These are phyloP conservation scores for Ennomos erosarius DNA, from an alignment of 2,888 invertebrate species.

Conservation along the genomic window DNA sequence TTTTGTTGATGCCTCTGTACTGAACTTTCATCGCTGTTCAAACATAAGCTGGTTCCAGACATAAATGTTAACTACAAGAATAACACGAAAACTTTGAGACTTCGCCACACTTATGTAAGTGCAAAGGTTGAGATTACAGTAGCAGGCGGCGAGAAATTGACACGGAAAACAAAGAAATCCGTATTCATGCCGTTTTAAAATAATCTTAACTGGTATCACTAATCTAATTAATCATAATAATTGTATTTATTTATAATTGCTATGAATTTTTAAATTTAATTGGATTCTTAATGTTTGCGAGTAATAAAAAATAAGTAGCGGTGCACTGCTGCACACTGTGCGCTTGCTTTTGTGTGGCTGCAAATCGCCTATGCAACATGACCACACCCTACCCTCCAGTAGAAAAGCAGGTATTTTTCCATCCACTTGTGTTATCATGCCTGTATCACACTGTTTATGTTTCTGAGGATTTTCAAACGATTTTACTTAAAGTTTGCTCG, in stretches of 20 bases:
- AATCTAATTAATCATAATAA: too few relatives aligned
- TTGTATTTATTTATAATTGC: too few relatives aligned
- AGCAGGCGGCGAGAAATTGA: neutral
- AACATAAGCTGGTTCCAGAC: slow-evolving; percentile 17
- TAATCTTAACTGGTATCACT: too few relatives aligned
- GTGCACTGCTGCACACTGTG: too few relatives aligned
- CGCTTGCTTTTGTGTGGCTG: too few relatives aligned
- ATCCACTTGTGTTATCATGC: slow-evolving; percentile 43
- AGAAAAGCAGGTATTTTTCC: slow-evolving; percentile 46
- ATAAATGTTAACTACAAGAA: slow-evolving; percentile 26
- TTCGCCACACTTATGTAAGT: slow-evolving; percentile 22
- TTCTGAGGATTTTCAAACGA: slow-evolving; percentile 28
- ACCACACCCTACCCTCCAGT: slow-evolving; percentile 2
- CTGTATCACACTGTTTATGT: slow-evolving; percentile 38
- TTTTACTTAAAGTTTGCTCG: slow-evolving; percentile 19
- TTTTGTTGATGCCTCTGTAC: neutral
- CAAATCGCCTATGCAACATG: neutral
- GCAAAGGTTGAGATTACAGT: slow-evolving; percentile 7
- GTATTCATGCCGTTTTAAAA: too few relatives aligned
- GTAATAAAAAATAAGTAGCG: too few relatives aligned
- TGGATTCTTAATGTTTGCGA: too few relatives aligned
- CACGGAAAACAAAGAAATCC: neutral
- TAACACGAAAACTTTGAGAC: slow-evolving; percentile 26
- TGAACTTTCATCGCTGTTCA: slow-evolving; percentile 7
- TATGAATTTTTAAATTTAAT: too few relatives aligned